Percentiles rank a stretch among this genome's conserved stretches.
phyloP scores from a whole-genome alignment of 2,888 invertebrate genomes.

The Oscheius sp. region DNA sequence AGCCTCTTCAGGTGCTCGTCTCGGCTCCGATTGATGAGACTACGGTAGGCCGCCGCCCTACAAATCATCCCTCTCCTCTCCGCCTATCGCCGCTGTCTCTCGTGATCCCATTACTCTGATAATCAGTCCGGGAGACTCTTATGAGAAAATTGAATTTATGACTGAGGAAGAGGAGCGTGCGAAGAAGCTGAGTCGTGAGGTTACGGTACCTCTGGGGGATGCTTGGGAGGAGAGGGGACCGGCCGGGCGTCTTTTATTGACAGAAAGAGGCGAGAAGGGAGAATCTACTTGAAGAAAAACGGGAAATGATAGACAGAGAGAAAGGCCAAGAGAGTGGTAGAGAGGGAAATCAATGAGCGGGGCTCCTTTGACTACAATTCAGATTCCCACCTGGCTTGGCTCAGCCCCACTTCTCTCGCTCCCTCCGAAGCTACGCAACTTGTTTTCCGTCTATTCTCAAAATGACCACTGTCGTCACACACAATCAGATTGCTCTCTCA shows the following conservation, averaged over 20 bases:
- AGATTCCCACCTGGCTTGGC: constrained; percentile 12
- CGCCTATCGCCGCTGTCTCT: constrained; percentile 12
- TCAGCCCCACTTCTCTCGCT: constrained; percentile 20
- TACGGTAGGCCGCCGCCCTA: constrained; percentile 31
- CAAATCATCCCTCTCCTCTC: constrained; percentile 30
- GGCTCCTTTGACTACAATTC: constrained; percentile 27
- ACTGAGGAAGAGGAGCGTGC: constrained; percentile 17
- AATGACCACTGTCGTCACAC: too few species aligned
- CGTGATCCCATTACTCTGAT: constrained; percentile 28
- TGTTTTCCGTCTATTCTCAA: neutral
- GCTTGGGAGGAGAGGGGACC: constrained; percentile 21
- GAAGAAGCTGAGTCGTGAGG: constrained; percentile 16
- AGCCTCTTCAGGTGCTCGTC: constrained; percentile 3
- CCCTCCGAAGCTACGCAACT: neutral
- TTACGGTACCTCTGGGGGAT: constrained; percentile 21
- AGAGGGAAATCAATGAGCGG: constrained; percentile 10
- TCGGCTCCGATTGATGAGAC: constrained; percentile 14
- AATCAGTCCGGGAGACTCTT: constrained; percentile 17
- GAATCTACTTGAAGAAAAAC: neutral
- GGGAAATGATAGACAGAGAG: neutral
- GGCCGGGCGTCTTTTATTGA: constrained; percentile 14
- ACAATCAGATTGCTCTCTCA: too few species aligned
- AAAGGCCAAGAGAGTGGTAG: neutral
- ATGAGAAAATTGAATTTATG: neutral
- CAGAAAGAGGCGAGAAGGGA: neutral